These are phyloP conservation scores for Drosophila takahashii DNA, from an alignment of 1,140 invertebrate genomes.

Conservation along the genomic window DNA sequence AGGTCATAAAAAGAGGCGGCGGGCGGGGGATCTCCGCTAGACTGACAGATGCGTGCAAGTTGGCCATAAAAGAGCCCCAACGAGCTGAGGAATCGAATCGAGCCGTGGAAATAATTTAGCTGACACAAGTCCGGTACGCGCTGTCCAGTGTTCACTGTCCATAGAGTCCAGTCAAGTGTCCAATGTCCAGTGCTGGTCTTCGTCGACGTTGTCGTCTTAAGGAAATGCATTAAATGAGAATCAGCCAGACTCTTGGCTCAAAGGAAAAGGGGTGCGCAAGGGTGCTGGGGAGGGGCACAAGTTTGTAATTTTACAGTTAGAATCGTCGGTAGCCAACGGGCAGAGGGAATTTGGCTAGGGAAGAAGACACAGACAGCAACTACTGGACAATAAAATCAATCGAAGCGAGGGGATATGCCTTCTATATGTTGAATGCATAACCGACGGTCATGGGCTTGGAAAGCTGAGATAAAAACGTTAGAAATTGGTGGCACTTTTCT, in stretches of 20 bases:
- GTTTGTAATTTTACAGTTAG: constrained; percentile 70
- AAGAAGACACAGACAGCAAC: constrained; percentile 23
- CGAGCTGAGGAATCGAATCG: constrained; percentile 56
- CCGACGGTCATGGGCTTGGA: constrained; percentile 6
- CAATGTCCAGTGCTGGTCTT: constrained; percentile 32
- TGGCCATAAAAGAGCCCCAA: constrained; percentile 76
- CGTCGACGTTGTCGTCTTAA: constrained; percentile 67
- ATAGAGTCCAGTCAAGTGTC: constrained; percentile 44
- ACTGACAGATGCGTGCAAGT: constrained; percentile 80
- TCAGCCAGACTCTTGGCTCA: constrained; percentile 32
- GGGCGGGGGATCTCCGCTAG: constrained; percentile 32
- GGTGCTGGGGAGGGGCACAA: constrained; percentile 21
- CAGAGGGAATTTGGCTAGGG: constrained; percentile 19
- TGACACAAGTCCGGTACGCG: constrained; percentile 49
- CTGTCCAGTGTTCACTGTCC: constrained; percentile 47
- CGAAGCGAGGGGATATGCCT: constrained; percentile 5
- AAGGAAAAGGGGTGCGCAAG: neutral
- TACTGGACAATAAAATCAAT: constrained; percentile 50
- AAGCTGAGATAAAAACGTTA: constrained; percentile 1
- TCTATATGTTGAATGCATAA: constrained; percentile 13
- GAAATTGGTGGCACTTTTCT: constrained; percentile 2
- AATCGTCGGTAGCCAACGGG: constrained; percentile 39
- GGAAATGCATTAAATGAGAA: constrained; percentile 77
- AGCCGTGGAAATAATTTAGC: constrained; percentile 74
- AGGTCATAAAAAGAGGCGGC: constrained; percentile 37